A percentile compares a stretch with the other conserved stretches of the same genome.
Conservation (phyloP, 2,797 vertebrate species). For the Lepilemur ruficaudatus region DNA sequence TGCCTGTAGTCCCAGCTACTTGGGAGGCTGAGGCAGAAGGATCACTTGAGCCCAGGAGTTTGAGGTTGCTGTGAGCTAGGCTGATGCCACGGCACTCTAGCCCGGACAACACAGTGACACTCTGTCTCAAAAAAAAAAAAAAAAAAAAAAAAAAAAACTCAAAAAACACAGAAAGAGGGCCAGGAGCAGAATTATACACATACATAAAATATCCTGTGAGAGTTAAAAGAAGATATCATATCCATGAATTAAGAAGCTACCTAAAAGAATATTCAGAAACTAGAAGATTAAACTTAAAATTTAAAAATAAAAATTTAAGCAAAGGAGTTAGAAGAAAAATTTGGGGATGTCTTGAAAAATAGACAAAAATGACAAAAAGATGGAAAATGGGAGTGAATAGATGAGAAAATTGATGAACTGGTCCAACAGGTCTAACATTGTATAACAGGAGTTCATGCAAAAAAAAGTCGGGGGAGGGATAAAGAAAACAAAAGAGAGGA, state of each 20-base stretch:
- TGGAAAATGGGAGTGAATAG: background rate
- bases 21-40: too few relatives aligned
- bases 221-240: background rate
- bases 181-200: background rate
- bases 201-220: background rate
- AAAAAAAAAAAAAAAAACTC: background rate
- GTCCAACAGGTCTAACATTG: background rate
- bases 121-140: too few relatives aligned
- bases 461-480: background rate
- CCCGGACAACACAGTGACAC: too few relatives aligned
- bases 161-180: background rate
- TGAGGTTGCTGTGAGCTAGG: too few relatives aligned
- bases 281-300: background rate
- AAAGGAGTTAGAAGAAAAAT: background rate
- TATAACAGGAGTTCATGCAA: slow-evolving; percentile 4
- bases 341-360: slow-evolving; percentile 3
- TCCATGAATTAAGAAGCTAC: slow-evolving; percentile 18
- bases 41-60: too few relatives aligned
- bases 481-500: slow-evolving; percentile 1
- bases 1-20: too few relatives aligned
- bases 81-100: too few relatives aligned
- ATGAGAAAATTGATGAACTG: slow-evolving; percentile 25
- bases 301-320: slow-evolving; percentile 23
- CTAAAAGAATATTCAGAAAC: slow-evolving; percentile 25
- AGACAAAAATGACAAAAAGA: slow-evolving; percentile 40